Base-by-base conservation (phyloP, 1,140 invertebrate species). In the Conus betulinus region DNA sequence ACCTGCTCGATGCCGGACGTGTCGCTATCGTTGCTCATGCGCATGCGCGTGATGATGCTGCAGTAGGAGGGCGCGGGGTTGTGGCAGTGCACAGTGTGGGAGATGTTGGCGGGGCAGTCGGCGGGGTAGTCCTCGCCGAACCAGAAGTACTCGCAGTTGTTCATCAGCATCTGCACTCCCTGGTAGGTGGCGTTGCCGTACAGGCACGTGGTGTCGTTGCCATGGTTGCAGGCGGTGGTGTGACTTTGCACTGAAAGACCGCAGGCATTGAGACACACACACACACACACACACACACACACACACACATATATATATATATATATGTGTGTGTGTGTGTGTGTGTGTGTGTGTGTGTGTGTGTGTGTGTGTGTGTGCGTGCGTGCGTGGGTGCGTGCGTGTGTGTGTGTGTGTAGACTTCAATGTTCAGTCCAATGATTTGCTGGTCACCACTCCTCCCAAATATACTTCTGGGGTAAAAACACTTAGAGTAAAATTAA, bases 21-120 rank as follows among this genome's bases (percentile, higher is more conserved):
- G 78, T 81, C 78, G 78, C 39, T 81, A 27, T 81, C 78, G 39
- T 81, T 7, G 25, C 25, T 39, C 78, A 81, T 81, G 78, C 78
- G 78, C 78, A 81, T 81, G 78, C 78, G 78, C 78, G 78, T 81
- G 78, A 81, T 27, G 78, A 81, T 52, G 78, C 78, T 81, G 10
- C 39, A 10, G 78, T 39, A 81, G 27, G 27, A 10, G 15, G 78
- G 78, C 15, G 78, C 78, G 78, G 39, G 78, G 78, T 81, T 81
- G 25, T 8, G 8, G 39, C 78, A 81, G 27, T 8, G 27, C 25
- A 81, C 39, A 6, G 27, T 27, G 25, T 20, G 5, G 25, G 11
- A 5, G 25, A 25, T 13, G 39, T 20, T 51, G 27, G 27, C 3
- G 25, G 78, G 78, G 20, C 78, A 81, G 10, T 51, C 7, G n/a